These are phyloP conservation scores for Cichlasoma orientale DNA, from an alignment of 2,797 vertebrate genomes.

Conservation along the genomic window DNA sequence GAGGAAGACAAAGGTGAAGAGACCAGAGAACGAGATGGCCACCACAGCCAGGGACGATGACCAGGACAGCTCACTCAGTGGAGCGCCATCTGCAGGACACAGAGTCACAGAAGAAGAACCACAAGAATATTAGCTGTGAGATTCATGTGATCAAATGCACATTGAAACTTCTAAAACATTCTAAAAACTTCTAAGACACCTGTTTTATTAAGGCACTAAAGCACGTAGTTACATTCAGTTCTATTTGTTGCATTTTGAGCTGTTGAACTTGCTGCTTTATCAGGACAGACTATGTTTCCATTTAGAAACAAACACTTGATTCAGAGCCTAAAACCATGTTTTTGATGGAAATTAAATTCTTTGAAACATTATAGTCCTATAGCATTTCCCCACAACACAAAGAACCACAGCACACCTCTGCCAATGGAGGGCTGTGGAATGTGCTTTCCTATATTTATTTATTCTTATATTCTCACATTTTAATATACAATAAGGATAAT, in stretches of 20 bases:
- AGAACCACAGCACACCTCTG: background rate
- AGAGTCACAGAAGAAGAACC: background rate
- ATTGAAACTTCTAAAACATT: background rate
- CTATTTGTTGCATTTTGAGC: background rate
- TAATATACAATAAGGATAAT: background rate
- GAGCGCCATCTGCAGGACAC: constrained; percentile 83
- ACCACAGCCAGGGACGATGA: constrained; percentile 92
- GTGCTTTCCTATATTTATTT: background rate
- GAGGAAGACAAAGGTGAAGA: constrained; percentile 95
- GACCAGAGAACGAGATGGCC: constrained; percentile 92
- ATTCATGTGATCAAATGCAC: background rate
- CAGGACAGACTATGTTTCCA: background rate
- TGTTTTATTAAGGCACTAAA: background rate
- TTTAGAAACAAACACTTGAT: constrained; percentile 1
- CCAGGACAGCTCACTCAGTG: constrained; percentile 94
- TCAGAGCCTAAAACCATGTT: background rate
- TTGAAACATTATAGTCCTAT: background rate
- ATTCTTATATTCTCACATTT: background rate
- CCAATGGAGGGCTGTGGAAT: background rate
- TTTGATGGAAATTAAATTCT: constrained; percentile 12
- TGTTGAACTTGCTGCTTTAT: background rate
- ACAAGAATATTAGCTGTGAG: background rate
- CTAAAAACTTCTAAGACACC: background rate
- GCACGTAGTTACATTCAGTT: background rate
- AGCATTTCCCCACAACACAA: background rate